Evolutionary conservation across 23 tunicate genomes (phyloP).

Genomic region (Aplidium turbinatum): DNA sequence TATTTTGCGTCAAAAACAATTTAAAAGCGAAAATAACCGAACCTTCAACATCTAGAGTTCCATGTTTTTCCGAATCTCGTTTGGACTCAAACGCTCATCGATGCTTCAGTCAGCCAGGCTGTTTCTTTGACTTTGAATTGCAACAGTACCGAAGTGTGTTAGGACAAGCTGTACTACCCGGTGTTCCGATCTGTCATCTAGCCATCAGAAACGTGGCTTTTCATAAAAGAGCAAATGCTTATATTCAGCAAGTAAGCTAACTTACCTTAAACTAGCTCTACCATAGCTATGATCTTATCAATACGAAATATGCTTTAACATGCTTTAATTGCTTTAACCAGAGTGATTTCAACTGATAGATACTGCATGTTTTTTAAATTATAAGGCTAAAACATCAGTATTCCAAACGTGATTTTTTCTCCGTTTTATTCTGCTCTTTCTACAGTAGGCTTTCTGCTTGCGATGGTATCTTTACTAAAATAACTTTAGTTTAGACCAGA

Average conservation of each 20-base stretch:
- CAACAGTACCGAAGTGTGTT: slow-evolving; percentile 41
- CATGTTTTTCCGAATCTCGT: slow-evolving; percentile 49
- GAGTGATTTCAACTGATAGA: too few relatives aligned
- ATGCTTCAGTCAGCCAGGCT: slow-evolving; percentile 72
- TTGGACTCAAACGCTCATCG: slow-evolving; percentile 29
- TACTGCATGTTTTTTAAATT: too few relatives aligned
- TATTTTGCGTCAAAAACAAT: not conserved
- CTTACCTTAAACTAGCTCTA: too few relatives aligned
- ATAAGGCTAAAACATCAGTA: too few relatives aligned
- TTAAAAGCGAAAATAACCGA: not conserved
- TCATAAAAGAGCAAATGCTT: slow-evolving; percentile 19
- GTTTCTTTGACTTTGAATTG: slow-evolving; percentile 61
- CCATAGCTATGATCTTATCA: too few relatives aligned
- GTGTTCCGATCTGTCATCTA: slow-evolving; percentile 85
- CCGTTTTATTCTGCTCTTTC: too few relatives aligned
- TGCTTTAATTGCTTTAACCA: too few relatives aligned
- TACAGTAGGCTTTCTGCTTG: too few relatives aligned
- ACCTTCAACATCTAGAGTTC: slow-evolving; percentile 12
- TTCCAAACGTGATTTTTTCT: too few relatives aligned
- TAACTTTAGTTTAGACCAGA: too few relatives aligned
- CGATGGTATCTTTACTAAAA: too few relatives aligned
- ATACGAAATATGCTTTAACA: too few relatives aligned
- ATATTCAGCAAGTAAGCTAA: slow-evolving; percentile 13
- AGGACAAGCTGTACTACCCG: slow-evolving; percentile 78
- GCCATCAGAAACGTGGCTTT: slow-evolving; percentile 69